Evolutionary conservation across 2,888 invertebrate genomes (phyloP).

Genomic region (Nomada goodeniana): DNA sequence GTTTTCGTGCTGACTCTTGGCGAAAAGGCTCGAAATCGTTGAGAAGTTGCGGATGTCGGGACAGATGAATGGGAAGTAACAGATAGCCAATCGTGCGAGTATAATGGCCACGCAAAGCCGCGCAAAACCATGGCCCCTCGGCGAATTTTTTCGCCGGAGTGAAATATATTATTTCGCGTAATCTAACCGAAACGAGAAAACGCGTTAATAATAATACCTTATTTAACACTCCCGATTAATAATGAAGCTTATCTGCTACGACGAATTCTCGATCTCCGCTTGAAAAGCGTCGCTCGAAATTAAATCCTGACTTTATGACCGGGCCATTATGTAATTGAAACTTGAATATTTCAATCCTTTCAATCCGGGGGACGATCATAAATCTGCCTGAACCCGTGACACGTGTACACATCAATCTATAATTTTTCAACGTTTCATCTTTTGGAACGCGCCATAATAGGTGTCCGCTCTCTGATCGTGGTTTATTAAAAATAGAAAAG

Average conservation of each 20-base stretch:
- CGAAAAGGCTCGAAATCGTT: slow-evolving; percentile 65
- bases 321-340: background rate
- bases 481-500: slow-evolving; percentile 8
- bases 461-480: background rate
- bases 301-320: background rate
- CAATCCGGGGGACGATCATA: background rate
- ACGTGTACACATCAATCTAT: background rate
- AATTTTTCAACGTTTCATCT: background rate
- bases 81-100: slow-evolving; percentile 74
- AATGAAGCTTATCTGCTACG: background rate
- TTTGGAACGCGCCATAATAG: background rate
- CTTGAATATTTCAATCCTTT: slow-evolving; percentile 2
- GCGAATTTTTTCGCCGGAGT: slow-evolving; percentile 1
- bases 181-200: background rate
- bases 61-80: slow-evolving; percentile 69
- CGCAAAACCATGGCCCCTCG: slow-evolving; percentile 64
- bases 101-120: slow-evolving; percentile 75
- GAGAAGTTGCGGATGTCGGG: slow-evolving; percentile 66
- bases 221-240: background rate
- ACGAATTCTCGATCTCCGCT: background rate
- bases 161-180: background rate
- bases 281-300: background rate
- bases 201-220: background rate
- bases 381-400: background rate
- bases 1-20: slow-evolving; percentile 65